These are phyloP conservation scores for Cybosia mesomella DNA, from an alignment of 2,888 invertebrate species.

Conservation along the genomic window DNA sequence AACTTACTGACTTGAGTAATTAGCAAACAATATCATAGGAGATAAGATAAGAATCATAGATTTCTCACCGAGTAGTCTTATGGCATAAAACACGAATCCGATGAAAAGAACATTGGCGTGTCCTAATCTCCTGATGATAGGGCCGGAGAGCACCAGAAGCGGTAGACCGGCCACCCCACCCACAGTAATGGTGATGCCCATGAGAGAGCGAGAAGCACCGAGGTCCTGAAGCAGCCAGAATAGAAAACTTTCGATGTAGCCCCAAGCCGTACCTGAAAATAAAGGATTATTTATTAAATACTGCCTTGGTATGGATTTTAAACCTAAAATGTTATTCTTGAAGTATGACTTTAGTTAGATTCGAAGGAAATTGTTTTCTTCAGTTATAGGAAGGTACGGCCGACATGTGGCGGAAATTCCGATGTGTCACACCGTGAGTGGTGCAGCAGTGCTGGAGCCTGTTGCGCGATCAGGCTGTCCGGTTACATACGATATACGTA, in stretches of 20 bases:
- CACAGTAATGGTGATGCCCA: slow-evolving; percentile 93
- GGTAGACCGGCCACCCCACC: slow-evolving; percentile 92
- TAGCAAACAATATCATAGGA: background rate
- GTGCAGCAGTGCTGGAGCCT: no score
- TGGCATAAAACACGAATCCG: slow-evolving; percentile 92
- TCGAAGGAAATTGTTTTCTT: no score
- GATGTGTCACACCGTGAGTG: no score
- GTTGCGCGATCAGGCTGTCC: no score
- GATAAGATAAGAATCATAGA: background rate
- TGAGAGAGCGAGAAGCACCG: slow-evolving; percentile 91
- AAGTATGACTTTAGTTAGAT: background rate
- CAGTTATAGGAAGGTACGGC: no score
- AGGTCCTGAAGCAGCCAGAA: slow-evolving; percentile 93
- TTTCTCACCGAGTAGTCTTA: slow-evolving; percentile 89
- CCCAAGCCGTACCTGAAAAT: slow-evolving; percentile 91
- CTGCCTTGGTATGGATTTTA: background rate
- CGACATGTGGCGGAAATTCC: no score
- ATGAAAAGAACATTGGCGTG: slow-evolving; percentile 93
- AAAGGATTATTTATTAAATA: background rate
- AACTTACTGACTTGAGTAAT: background rate
- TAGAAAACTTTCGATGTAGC: slow-evolving; percentile 93
- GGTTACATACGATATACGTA: no score
- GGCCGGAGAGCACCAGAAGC: slow-evolving; percentile 91
- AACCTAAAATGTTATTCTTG: background rate
- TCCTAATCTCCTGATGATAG: slow-evolving; percentile 90